These are phyloP conservation scores for Cebus imitator DNA, from an alignment of 2,113 vertebrate genomes.

Conservation along the genomic window DNA sequence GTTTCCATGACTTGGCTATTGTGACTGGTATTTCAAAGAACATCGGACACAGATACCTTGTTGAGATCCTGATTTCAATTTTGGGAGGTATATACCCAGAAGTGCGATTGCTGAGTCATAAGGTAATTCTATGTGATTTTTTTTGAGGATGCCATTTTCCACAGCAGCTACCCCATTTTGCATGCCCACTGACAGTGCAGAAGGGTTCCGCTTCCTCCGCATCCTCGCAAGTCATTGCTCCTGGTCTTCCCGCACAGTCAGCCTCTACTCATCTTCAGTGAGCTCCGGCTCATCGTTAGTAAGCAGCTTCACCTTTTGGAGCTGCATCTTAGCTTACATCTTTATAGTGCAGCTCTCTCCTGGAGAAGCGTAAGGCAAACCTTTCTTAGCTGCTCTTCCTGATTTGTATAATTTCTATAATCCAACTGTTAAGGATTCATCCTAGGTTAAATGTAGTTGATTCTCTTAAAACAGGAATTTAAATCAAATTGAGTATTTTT, in stretches of 20 bases:
- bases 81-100: background rate
- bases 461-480: conserved; percentile 27
- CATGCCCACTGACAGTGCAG: background rate
- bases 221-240: background rate
- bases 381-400: background rate
- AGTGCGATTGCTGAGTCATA: background rate
- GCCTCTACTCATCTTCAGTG: background rate
- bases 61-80: background rate
- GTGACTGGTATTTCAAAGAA: background rate
- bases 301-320: background rate
- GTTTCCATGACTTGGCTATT: background rate
- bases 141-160: background rate
- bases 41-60: background rate
- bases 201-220: background rate
- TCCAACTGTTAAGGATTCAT: background rate
- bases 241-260: background rate
- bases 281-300: background rate
- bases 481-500: background rate
- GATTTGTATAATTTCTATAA: background rate
- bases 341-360: background rate
- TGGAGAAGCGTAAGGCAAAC: too few relatives aligned
- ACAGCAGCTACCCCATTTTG: background rate
- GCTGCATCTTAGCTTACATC: background rate
- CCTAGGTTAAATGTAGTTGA: background rate
- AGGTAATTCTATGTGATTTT: background rate